These are phyloP conservation scores for Rostratula benghalensis DNA, from an alignment of 2,113 vertebrate genomes.

Conservation along the genomic window DNA sequence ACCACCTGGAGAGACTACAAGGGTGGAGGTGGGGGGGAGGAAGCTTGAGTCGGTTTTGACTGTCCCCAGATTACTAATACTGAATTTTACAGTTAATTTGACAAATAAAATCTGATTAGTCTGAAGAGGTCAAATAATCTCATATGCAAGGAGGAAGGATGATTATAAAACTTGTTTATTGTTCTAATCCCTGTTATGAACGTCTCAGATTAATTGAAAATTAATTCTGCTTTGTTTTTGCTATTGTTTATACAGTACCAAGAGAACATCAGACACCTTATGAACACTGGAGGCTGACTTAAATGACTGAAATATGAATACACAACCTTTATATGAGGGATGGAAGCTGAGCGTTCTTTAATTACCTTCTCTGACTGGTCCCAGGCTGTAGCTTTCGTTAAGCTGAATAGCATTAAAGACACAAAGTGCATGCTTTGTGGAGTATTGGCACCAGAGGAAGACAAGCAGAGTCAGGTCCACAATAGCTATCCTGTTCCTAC, in stretches of 20 bases:
- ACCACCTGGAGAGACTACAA: background rate
- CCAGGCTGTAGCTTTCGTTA: background rate
- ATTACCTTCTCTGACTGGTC: background rate
- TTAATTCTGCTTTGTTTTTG: background rate
- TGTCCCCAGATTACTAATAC: background rate
- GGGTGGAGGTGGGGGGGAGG: too few species aligned
- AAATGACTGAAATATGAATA: constrained; percentile 8
- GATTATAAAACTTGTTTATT: background rate
- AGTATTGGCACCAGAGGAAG: background rate
- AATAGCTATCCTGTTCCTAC: background rate
- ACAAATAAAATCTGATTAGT: background rate
- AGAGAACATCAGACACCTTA: background rate
- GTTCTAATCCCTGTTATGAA: background rate
- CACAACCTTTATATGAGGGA: background rate
- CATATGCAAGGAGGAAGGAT: background rate
- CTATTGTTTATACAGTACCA: background rate
- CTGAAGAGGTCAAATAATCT: background rate
- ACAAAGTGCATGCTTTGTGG: background rate
- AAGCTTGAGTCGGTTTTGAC: background rate
- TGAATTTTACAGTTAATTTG: background rate
- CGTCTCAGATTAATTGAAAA: background rate
- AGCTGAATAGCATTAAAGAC: background rate
- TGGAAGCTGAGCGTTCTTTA: background rate
- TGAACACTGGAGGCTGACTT: background rate
- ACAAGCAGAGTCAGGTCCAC: background rate